Evolutionary conservation across 2,113 vertebrate species (phyloP), one percentile per base, ranked within the genome.

Genomic region (Corythornis madagascariensis): DNA sequence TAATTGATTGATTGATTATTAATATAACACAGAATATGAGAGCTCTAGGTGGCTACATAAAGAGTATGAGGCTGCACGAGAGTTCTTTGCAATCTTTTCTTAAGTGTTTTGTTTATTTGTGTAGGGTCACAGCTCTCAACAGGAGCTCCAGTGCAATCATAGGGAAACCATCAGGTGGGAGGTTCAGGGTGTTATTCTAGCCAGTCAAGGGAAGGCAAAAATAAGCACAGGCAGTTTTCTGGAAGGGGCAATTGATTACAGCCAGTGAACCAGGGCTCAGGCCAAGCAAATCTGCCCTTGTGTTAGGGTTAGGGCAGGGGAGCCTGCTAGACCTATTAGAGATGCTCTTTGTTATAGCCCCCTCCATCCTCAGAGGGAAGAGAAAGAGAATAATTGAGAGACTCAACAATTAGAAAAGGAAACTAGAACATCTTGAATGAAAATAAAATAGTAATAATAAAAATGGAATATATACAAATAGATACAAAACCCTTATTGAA

Each of bases 101-200:
- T 73, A 42, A 87, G 45, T 63, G 28, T 56, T 70, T 59, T 50
- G 4, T 16, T 50, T 48, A 12, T 45, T 43, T 78, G 57, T 40
- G 55, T 33, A 75, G 63, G 28, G 50, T 76, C 45, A 40, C 40
- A 87, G 50, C 16, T 87, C 38, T 42, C 42, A 26, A 25, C 35
- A 45, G 63, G 53, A 82, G 9, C 65, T 15, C 10, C 73, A 40
- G 10, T 2, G 2, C 0, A 4, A 24, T 31, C 1, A 1, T 43
- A n/a, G 35, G 26, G 43, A 66, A 16, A n/a, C 10, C 31, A 4
- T 31, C 31, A 12, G 0, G 0, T 26, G 0, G 0, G 26, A 45
- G 52, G 24, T 86, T 6, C 42, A 28, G 31, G 20, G 6, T 52
- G 56, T 28, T 73, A 25, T 4, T 77, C 70, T 64, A 28, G 47